Conservation (phyloP, 2,888 invertebrate species). For the Hedychridium roseum region DNA sequence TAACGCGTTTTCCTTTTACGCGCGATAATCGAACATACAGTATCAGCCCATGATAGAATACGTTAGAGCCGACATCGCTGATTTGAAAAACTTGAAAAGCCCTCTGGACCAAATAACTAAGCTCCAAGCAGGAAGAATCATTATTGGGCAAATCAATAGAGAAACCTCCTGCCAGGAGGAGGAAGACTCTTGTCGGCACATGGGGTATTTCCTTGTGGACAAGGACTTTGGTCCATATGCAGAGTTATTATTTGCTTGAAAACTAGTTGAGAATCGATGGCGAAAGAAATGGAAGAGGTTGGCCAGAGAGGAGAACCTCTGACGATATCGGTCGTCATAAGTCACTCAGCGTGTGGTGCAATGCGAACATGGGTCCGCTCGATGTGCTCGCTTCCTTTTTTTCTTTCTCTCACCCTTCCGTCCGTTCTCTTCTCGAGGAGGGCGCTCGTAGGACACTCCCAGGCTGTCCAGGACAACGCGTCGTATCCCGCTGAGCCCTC, state of each 20-base stretch:
- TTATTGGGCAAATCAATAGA: no score
- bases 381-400: slow-evolving; percentile 29
- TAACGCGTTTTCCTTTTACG: slow-evolving; percentile 43
- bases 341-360: slow-evolving; percentile 60
- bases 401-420: slow-evolving; percentile 19
- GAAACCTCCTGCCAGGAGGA: no score
- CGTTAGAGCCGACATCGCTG: slow-evolving; percentile 45
- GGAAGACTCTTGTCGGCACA: no score
- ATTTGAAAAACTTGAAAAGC: no score
- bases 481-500: slow-evolving; percentile 43
- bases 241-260: slow-evolving; percentile 11
- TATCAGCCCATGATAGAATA: slow-evolving; percentile 47
- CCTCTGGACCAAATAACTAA: no score
- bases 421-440: slow-evolving; percentile 13
- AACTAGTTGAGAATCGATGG: no score
- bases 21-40: slow-evolving; percentile 13
- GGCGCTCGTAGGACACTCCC: slow-evolving; percentile 37
- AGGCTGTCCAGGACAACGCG: slow-evolving; percentile 42
- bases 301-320: slow-evolving; percentile 50
- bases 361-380: slow-evolving; percentile 48
- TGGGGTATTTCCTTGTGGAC: no score
- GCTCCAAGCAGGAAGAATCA: no score
- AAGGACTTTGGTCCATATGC: slow-evolving; percentile 14
- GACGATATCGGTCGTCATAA: slow-evolving; percentile 55
- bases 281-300: no score